Evolutionary conservation across 2,797 vertebrate genomes (phyloP).

Genomic region (Peromyscus attwateri): DNA sequence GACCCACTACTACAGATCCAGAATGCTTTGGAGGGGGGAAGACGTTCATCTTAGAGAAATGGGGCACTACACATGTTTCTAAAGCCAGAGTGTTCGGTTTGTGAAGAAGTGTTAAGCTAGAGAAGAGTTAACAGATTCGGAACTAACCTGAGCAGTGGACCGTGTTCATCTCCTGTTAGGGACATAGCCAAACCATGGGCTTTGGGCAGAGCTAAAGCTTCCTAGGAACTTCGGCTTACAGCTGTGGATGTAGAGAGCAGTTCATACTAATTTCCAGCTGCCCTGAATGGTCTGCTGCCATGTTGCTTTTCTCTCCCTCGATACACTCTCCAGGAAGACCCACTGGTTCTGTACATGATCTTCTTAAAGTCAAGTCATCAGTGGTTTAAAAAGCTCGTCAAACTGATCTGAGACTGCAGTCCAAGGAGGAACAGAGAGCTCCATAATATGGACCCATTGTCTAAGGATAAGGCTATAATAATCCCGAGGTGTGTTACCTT

Average conservation of each 20-base stretch:
- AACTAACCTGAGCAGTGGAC: background rate
- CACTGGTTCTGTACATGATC: background rate
- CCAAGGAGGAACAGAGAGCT: background rate
- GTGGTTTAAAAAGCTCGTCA: background rate
- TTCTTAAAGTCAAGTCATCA: conserved; percentile 19
- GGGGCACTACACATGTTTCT: background rate
- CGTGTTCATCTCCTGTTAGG: background rate
- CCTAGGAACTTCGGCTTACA: background rate
- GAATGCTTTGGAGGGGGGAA: background rate
- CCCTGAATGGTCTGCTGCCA: background rate
- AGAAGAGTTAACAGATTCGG: background rate
- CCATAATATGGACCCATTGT: background rate
- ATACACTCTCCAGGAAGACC: background rate
- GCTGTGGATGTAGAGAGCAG: background rate
- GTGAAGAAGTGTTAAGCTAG: background rate
- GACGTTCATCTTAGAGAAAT: background rate
- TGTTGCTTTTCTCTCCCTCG: background rate
- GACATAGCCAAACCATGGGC: background rate
- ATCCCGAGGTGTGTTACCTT: background rate
- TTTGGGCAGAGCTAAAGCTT: conserved; percentile 48
- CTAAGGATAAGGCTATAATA: background rate
- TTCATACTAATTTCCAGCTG: background rate
- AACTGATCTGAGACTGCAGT: conserved; percentile 4
- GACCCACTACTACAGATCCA: background rate
- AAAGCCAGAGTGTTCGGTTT: background rate